Conservation (phyloP, 2,888 invertebrate species). For the Ganaspis brasiliensis region DNA sequence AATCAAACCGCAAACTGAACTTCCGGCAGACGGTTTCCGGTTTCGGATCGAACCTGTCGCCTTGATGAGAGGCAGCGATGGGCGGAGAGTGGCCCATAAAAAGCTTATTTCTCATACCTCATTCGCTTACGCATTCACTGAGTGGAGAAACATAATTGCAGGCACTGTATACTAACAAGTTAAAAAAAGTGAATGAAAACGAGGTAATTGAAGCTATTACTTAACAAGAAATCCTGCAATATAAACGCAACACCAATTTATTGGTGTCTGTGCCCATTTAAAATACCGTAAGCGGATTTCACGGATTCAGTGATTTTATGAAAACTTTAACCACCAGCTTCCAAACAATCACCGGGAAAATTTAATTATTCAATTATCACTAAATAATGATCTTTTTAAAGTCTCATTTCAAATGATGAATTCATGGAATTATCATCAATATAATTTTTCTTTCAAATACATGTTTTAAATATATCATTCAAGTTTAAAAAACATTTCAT, state of each 20-base stretch:
- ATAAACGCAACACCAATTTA: slow-evolving; percentile 38
- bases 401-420: background rate
- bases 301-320: slow-evolving; percentile 38
- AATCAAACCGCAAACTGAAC: slow-evolving; percentile 67
- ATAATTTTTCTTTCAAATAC: background rate
- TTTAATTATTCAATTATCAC: background rate
- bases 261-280: slow-evolving; percentile 22
- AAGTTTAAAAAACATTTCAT: background rate
- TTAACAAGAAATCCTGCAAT: slow-evolving; percentile 39
- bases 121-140: slow-evolving; percentile 33
- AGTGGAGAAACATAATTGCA: slow-evolving; percentile 25
- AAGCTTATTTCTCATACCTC: slow-evolving; percentile 35
- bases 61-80: slow-evolving; percentile 26
- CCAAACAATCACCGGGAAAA: background rate
- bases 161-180: slow-evolving; percentile 1
- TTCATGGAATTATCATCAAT: no score
- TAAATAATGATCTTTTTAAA: background rate
- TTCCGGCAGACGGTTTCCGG: slow-evolving; percentile 69
- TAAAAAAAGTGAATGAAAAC: slow-evolving; percentile 29
- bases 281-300: slow-evolving; percentile 38
- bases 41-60: slow-evolving; percentile 33
- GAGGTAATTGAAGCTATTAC: slow-evolving; percentile 39
- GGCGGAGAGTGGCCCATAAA: slow-evolving; percentile 35
- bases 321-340: slow-evolving; percentile 25
- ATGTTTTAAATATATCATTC: background rate